Evolutionary conservation across 2,888 invertebrate species (phyloP).

Genomic region (Exocentrus adspersus): DNA sequence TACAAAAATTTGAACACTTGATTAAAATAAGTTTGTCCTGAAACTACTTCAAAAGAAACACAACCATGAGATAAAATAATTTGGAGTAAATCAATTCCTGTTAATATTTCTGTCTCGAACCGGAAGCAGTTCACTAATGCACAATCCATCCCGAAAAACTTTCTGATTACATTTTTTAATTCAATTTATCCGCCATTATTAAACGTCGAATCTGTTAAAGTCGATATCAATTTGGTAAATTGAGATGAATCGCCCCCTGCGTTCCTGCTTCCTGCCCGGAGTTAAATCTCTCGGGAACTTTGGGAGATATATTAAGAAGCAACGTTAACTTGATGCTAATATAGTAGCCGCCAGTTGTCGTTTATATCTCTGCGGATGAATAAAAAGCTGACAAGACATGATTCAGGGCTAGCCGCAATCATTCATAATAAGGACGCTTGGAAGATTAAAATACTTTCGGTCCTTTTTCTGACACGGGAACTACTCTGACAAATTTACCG

Average conservation of each 20-base stretch:
- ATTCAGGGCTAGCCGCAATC: not conserved
- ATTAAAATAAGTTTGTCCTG: not conserved
- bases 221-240: constrained; percentile 53
- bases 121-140: not conserved
- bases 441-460: not conserved
- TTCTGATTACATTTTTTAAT: constrained; percentile 36
- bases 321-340: constrained; percentile 45
- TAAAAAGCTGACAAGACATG: constrained; percentile 22
- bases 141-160: constrained; percentile 13
- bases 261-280: constrained; percentile 19
- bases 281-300: constrained; percentile 19
- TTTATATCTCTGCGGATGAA: constrained; percentile 7
- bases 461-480: not conserved
- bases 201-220: constrained; percentile 34
- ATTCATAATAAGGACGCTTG: not conserved
- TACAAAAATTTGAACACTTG: not conserved
- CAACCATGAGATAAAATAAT: not conserved
- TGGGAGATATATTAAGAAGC: constrained; percentile 42
- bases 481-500: not conserved
- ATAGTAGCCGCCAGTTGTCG: constrained; percentile 34
- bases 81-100: constrained; percentile 1
- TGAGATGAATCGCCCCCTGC: constrained; percentile 48
- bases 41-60: not conserved
- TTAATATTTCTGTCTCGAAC: not conserved
- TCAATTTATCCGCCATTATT: constrained; percentile 36